phyloP scores from a whole-genome alignment of 2,113 vertebrate species.

The Gymnogyps californianus region DNA sequence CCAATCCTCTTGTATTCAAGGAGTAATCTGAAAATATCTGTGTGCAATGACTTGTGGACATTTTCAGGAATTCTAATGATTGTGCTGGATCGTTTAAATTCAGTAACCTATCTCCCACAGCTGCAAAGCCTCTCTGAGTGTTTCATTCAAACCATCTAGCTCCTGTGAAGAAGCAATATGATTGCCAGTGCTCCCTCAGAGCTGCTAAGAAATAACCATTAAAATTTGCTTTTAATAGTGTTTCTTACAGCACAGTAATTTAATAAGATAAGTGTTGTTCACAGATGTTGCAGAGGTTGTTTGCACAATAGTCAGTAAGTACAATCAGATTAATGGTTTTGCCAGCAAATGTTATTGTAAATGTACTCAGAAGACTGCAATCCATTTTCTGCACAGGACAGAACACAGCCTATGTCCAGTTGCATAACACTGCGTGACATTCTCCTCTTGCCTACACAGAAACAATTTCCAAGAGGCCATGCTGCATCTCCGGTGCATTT shows the following conservation, averaged over 20 bases:
- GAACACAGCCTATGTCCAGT: background rate
- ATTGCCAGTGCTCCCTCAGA: background rate
- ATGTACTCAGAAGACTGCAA: background rate
- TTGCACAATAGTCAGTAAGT: background rate
- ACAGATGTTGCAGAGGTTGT: background rate
- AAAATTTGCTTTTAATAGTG: slow-evolving; percentile 10
- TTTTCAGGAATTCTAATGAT: slow-evolving; percentile 10
- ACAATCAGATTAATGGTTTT: slow-evolving; percentile 8
- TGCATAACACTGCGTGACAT: background rate
- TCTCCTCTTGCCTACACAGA: background rate
- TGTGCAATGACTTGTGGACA: background rate
- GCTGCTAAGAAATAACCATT: background rate
- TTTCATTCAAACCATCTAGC: background rate
- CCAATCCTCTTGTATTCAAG: background rate
- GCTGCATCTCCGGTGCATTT: background rate
- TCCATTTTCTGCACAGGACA: background rate
- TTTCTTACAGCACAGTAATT: background rate
- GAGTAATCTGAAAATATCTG: background rate
- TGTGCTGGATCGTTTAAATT: slow-evolving; percentile 4
- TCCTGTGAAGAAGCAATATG: background rate
- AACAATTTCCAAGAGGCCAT: background rate
- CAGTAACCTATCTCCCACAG: background rate
- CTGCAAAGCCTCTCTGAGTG: background rate
- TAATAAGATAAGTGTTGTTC: background rate
- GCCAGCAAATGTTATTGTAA: background rate